Base-by-base conservation (phyloP, 2,797 vertebrate species). In the Acanthopagrus latus region DNA sequence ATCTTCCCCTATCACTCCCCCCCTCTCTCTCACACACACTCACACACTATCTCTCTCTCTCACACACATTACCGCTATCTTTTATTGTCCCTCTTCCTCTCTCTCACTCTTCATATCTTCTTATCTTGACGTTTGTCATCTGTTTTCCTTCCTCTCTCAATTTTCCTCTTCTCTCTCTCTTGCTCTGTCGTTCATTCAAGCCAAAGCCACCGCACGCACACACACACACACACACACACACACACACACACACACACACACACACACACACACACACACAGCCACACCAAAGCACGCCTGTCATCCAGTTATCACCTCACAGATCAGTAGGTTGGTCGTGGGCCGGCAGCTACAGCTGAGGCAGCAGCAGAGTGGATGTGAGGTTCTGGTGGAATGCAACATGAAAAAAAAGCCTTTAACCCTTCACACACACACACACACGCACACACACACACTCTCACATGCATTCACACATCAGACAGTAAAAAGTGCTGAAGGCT, bases 341-440 rank as follows among this genome's bases (percentile, higher is more conserved):
- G 81, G 71, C 87, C 64, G 65, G 78, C 80, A 82, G 77, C 74
- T 88, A 74, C 80, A 87, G 88, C 91, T 91, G 91, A 91, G 89
- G 78, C 86, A 89, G 90, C 88, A 86, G 78, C 76, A 58, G 72
- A 46, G 38, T 85, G 79, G 60, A 85, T 85, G 84, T 82, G 83
- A 86, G 77, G 60, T 83, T 86, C 67, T 82, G 79, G 63, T 85
- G 87, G 87, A 90, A 88, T 88, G 79, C 71, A 71, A 74, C 77
- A 84, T 83, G 51, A 82, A 84, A 84, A 68, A 74, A 43, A 66
- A 29, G 23, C 33, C 50, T 82, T 84, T 84, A 84, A 78, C 78
- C 64, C 68, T 71, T 64, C 50, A 14, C 84, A 18, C 50, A 50
- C 73, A 41, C 67, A 46, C 47, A 44, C 55, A 25, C 43, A 59